Conservation (phyloP, 30 jellyfish, hydroid and myxozoan genomes). For the Phacellophora camtschatica region DNA sequence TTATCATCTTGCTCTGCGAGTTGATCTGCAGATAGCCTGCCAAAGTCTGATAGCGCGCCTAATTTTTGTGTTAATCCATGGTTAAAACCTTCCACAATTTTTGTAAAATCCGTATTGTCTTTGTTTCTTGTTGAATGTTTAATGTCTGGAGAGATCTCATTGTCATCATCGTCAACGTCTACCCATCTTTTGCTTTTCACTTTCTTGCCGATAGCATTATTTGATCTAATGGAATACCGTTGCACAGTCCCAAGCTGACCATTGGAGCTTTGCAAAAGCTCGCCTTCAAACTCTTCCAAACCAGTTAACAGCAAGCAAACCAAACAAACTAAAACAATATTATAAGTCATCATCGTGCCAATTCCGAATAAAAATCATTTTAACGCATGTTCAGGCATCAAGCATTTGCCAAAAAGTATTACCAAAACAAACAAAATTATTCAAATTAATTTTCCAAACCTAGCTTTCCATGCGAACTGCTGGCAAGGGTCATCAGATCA, state of each 20-base stretch:
- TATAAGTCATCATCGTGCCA: slow-evolving; percentile 13
- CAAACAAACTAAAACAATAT: neutral
- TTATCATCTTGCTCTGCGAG: slow-evolving; percentile 46
- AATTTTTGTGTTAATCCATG: slow-evolving; percentile 46
- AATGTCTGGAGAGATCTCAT: slow-evolving; percentile 4
- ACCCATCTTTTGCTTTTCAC: slow-evolving; percentile 37
- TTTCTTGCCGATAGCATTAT: neutral
- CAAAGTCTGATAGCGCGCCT: slow-evolving; percentile 36
- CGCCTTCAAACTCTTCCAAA: neutral
- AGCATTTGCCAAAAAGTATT: neutral
- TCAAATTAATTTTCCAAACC: neutral
- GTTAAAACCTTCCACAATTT: slow-evolving; percentile 51
- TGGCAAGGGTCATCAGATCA: slow-evolving; percentile 64
- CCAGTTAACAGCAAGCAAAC: slow-evolving; percentile 6
- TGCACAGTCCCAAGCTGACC: neutral
- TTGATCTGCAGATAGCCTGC: neutral
- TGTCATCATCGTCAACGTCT: slow-evolving; percentile 68
- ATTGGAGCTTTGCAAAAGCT: slow-evolving; percentile 29
- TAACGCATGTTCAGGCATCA: neutral
- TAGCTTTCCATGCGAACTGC: neutral
- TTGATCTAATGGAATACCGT: neutral
- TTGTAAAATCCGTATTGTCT: slow-evolving; percentile 57
- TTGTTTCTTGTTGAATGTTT: slow-evolving; percentile 41
- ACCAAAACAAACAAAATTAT: neutral
- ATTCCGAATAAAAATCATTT: neutral